Base-by-base conservation (phyloP, 2,888 invertebrate genomes). In the Ditylenchus weischeri region DNA sequence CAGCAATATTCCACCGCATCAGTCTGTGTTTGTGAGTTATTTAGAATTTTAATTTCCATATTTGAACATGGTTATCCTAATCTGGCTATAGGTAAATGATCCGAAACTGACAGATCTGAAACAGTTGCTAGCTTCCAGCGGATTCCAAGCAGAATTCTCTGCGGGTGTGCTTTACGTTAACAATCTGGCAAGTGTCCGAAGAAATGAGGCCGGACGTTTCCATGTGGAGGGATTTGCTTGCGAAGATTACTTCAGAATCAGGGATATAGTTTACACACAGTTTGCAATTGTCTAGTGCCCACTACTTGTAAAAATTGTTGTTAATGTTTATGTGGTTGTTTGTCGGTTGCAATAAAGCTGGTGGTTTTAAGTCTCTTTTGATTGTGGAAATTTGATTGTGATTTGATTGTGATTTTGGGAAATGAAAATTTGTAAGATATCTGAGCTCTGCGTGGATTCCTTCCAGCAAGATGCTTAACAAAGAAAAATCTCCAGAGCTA, bases 101-200 rank as follows among this genome's bases (percentile, higher is more conserved):
- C 87, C 96, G 58, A 91, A 94, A 82, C 86, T 95, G 57, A 91
- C 92, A 0, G 92, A 96, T 80, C 91, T 93, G 78, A 92, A 91
- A 81, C 89, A 90, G 84, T 77, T 84, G 13, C 78, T 86, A 57
- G 75, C 83, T 64, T 65, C 66, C 7, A 82, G 82, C 60, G 84
- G 83, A 0, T 79, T 76, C 66, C 74, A 76, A 58, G 79, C 78
- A 11, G 95, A 96, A 85, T 91, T 94, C 85, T 89, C 89, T 36
- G 91, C 90, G 35, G 95, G 95, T 58, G 91, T 92, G 11, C 87
- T 96, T 2, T 92, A 93, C 88, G 94, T 95, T 85, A 92, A 91
- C 82, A 91, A 91, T 84, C 90, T 91, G 50, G 88, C 95, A 64
- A 93, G 94, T 7, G 88, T 98, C 57, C 87, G 92, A 79, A 85